Evolutionary conservation across 1,140 invertebrate species (phyloP).

Genomic region (Drosophila repletoides): DNA sequence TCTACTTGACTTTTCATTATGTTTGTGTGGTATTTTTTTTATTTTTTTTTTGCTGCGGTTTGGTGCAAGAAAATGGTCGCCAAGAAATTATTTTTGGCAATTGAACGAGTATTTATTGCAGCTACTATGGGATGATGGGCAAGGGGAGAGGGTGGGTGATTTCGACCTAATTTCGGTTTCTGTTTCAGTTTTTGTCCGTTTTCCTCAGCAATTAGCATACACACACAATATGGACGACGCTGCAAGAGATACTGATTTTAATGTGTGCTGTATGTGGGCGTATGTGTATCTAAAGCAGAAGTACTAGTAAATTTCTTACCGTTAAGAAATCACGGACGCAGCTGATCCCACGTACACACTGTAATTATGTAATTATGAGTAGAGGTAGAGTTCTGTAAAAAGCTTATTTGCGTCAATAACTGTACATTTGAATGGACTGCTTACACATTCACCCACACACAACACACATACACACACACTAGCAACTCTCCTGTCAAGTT

Average conservation of each 20-base stretch:
- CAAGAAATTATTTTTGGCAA: slow-evolving; percentile 76
- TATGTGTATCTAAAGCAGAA: slow-evolving; percentile 3
- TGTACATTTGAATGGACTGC: slow-evolving; percentile 31
- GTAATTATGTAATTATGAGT: no score
- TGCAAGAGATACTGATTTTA: not conserved
- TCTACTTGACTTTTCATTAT: slow-evolving; percentile 56
- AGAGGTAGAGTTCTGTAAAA: no score
- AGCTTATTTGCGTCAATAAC: not conserved
- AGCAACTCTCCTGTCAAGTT: slow-evolving; percentile 48
- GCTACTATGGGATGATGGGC: not conserved
- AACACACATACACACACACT: slow-evolving; percentile 11
- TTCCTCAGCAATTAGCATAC: slow-evolving; percentile 33
- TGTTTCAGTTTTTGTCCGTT: slow-evolving; percentile 30
- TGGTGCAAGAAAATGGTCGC: slow-evolving; percentile 68
- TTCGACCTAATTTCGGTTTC: slow-evolving; percentile 66
- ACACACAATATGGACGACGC: slow-evolving; percentile 19
- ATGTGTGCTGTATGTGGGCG: not conserved
- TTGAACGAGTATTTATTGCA: slow-evolving; percentile 51
- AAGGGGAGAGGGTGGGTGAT: not conserved
- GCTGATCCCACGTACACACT: no score
- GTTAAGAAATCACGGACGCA: no score
- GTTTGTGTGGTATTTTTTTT: slow-evolving; percentile 22
- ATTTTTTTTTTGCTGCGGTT: slow-evolving; percentile 41
- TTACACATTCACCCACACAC: slow-evolving; percentile 11
- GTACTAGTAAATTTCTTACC: no score